phyloP scores from a whole-genome alignment of 2,888 invertebrate genomes.

The Dilophus febrilis region DNA sequence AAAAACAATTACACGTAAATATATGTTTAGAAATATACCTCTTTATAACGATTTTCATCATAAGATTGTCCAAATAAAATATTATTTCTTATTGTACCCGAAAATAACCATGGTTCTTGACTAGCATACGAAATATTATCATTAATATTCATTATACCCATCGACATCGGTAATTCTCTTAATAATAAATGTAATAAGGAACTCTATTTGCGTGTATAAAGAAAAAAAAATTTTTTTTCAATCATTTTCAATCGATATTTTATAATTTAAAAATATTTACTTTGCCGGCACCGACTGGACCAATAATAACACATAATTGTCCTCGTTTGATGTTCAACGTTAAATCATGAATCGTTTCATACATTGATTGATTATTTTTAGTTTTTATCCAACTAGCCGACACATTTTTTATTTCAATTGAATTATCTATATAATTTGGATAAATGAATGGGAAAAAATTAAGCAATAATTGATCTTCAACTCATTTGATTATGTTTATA shows the following conservation, averaged over 20 bases:
- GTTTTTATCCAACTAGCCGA: slow-evolving; percentile 33
- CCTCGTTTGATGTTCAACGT: slow-evolving; percentile 41
- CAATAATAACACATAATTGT: slow-evolving; percentile 63
- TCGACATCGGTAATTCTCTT: slow-evolving; percentile 37
- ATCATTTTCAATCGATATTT: neutral
- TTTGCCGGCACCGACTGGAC: slow-evolving; percentile 78
- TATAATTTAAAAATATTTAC: slow-evolving; percentile 29
- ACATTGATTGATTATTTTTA: slow-evolving; percentile 16
- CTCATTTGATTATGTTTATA: slow-evolving; percentile 29
- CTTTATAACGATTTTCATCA: slow-evolving; percentile 42
- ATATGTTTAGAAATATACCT: no score
- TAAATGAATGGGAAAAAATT: no score
- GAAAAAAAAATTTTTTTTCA: neutral
- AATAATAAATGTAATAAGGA: slow-evolving; percentile 37
- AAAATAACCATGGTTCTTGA: slow-evolving; percentile 54
- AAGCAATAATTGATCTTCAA: slow-evolving; percentile 32
- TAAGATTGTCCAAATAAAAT: slow-evolving; percentile 55
- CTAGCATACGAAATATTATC: slow-evolving; percentile 43
- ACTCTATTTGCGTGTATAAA: slow-evolving; percentile 42
- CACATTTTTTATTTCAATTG: slow-evolving; percentile 28
- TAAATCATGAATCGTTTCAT: slow-evolving; percentile 35
- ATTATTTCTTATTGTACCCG: slow-evolving; percentile 47
- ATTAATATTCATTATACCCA: slow-evolving; percentile 34
- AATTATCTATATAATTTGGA: slow-evolving; percentile 12
- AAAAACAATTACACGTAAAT: no score